Base-by-base conservation (phyloP, 2,888 invertebrate species). In the Drosophila leonis region DNA sequence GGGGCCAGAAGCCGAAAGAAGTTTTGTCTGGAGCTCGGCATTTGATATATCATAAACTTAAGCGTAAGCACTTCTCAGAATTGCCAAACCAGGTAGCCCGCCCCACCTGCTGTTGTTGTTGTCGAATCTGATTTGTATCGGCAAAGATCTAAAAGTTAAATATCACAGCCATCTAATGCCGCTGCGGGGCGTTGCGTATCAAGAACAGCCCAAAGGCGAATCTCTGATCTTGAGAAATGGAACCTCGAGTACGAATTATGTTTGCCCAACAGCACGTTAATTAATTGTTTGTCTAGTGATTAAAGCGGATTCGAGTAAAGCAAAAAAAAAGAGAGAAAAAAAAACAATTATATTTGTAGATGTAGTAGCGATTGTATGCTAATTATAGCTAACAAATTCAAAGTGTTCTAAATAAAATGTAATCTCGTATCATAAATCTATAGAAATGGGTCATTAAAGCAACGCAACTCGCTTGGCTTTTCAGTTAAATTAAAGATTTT, bases 241-340 rank as follows among this genome's bases (percentile, higher is more conserved):
- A 51, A 65, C 75, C 55, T 44, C 39, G 55, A 37, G 33, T 61
- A n/a, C 62, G 54, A 66, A 72, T 70, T 72, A 72, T 82, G 81
- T 79, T 79, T 75, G 71, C 46, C 71, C 63, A 74, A 65, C 66
- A 62, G 62, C 33, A 71, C 82, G 70, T 79, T 85, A 83, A 86
- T 83, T 86, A 83, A 85, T 88, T 88, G 81, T 83, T 87, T 83
- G 80, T 72, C 70, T 72, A 67, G 66, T 70, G 83, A 87, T 85
- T 83, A 85, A 73, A 70, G 35, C 39, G 41, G 77, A 77, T 65
- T 71, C 54, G 44, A 33, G 27, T 41, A 48, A 18, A 12, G 18
- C 24, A 24, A 5, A 15, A 18, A 42, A 41, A 18, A 10, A 41
- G 8, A 44, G 3, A 15, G 1, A 64, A 44, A 9, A 20, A 41